Evolutionary conservation across 2,113 vertebrate species (phyloP).

Genomic region (Pyrgilauda ruficollis): DNA sequence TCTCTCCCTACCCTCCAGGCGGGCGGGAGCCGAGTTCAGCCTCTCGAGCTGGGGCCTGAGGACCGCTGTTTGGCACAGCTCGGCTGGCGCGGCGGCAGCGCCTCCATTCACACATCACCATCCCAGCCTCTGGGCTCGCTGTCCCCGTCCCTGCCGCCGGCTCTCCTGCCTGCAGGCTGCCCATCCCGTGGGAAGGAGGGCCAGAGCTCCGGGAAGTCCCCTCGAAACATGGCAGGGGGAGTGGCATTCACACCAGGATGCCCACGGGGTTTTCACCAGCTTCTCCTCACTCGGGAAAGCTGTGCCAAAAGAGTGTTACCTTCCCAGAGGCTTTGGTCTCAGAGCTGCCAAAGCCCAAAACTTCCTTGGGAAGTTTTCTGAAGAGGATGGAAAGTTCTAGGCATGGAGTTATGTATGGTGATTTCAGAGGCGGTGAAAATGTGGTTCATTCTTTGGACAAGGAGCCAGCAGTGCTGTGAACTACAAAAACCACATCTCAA

Average conservation of each 20-base stretch:
- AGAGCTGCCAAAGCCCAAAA: not conserved
- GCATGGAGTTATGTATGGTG: accelerated
- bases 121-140: not conserved
- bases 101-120: not conserved
- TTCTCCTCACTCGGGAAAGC: not conserved
- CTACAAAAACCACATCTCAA: not conserved
- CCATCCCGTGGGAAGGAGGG: not conserved
- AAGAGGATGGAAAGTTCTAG: not conserved
- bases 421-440: accelerated
- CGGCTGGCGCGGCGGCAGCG: too few species aligned
- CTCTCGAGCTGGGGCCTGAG: accelerated
- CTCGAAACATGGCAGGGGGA: not conserved
- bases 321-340: not conserved
- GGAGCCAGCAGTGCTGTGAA: not conserved
- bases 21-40: not conserved
- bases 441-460: not conserved
- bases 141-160: too few species aligned
- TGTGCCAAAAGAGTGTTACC: accelerated
- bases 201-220: not conserved
- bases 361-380: not conserved
- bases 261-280: not conserved
- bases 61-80: not conserved
- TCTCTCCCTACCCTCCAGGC: not conserved
- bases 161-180: not conserved
- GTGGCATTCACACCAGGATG: accelerated